Conservation (phyloP, 1,140 invertebrate species). For the Pteromalus puparum region DNA sequence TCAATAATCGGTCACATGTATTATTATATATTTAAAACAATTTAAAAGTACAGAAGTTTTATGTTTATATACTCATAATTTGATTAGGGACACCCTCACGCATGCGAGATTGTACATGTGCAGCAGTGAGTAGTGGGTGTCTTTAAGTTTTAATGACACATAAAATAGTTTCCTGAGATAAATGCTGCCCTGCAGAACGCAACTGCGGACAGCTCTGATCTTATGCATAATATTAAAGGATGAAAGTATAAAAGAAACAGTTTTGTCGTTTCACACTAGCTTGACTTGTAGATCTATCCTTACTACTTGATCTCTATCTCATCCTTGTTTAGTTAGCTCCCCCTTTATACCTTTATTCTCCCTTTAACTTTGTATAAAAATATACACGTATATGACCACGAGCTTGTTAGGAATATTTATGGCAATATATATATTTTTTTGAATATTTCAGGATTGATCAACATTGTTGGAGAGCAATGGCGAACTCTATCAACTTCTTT, state of each 20-base stretch:
- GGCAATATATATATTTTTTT: conserved; percentile 38
- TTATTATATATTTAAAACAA: conserved; percentile 37
- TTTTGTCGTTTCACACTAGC: background rate
- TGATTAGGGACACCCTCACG: conserved; percentile 17
- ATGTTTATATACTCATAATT: conserved; percentile 3
- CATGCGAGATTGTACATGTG: background rate
- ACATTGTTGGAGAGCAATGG: conserved; percentile 27
- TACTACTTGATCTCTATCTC: conserved; percentile 1
- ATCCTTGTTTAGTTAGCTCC: background rate
- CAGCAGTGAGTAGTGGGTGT: background rate
- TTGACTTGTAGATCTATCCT: conserved; percentile 13
- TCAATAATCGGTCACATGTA: conserved; percentile 39
- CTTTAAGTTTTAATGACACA: conserved; percentile 24
- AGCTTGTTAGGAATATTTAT: conserved; percentile 39
- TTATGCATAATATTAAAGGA: conserved; percentile 18
- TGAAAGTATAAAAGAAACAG: conserved; percentile 39
- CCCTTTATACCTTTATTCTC: background rate
- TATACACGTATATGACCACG: conserved; percentile 31
- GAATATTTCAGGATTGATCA: conserved; percentile 19
- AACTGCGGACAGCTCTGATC: background rate
- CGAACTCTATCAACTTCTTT: conserved; percentile 23
- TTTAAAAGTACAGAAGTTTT: conserved; percentile 44
- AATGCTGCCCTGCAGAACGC: conserved; percentile 3
- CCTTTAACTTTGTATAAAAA: conserved; percentile 47
- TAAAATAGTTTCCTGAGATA: conserved; percentile 49